phyloP scores from a whole-genome alignment of 2,113 vertebrate species.

The Hemichromis elongatus region DNA sequence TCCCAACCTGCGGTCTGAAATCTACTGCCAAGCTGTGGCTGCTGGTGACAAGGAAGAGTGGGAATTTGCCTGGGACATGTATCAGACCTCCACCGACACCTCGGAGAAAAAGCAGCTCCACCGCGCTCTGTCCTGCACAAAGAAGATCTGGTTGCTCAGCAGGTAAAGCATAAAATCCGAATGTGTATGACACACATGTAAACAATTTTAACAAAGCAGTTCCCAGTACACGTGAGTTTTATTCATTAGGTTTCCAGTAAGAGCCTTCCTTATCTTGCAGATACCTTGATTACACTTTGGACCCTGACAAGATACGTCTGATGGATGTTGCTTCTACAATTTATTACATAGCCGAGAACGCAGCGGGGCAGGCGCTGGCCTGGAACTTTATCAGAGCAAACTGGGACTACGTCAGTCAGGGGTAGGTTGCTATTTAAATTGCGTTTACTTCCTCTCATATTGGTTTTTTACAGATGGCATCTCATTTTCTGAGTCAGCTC shows the following conservation, averaged over 20 bases:
- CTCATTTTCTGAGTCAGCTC: neutral
- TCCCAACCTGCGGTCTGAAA: constrained; percentile 76
- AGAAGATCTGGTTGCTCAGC: constrained; percentile 81
- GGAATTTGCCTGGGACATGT: constrained; percentile 81
- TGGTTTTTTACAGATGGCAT: neutral
- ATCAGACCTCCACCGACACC: constrained; percentile 41
- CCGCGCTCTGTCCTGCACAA: constrained; percentile 80
- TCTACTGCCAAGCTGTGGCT: constrained; percentile 87
- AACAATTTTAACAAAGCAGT: neutral
- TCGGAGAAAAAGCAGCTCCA: constrained; percentile 81
- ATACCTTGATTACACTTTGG: constrained; percentile 82
- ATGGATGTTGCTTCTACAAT: constrained; percentile 80
- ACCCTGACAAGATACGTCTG: constrained; percentile 78
- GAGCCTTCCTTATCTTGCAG: constrained; percentile 61
- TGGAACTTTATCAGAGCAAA: constrained; percentile 87
- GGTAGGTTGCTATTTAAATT: constrained; percentile 70
- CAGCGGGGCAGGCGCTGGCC: constrained; percentile 79
- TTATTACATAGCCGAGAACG: constrained; percentile 74
- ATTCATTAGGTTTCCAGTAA: neutral
- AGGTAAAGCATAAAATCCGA: constrained; percentile 68
- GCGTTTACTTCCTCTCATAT: neutral
- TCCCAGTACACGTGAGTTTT: neutral
- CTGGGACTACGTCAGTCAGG: constrained; percentile 72
- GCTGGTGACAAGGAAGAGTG: constrained; percentile 74
- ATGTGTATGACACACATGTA: neutral